These are phyloP conservation scores for Semotilus atromaculatus DNA, from an alignment of 2,797 vertebrate species.

Conservation along the genomic window DNA sequence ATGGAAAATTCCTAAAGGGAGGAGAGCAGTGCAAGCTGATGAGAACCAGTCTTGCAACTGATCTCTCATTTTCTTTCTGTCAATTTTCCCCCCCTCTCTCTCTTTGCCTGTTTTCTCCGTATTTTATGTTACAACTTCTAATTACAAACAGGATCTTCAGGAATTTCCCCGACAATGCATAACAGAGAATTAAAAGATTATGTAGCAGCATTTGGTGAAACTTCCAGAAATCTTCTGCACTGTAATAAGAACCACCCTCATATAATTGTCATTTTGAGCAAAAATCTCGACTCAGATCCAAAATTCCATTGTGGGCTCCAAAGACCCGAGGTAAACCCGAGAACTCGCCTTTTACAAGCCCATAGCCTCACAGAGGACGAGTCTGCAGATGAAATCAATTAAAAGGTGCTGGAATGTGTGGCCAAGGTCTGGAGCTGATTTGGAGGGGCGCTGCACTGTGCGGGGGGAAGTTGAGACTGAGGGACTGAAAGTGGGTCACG, in stretches of 20 bases:
- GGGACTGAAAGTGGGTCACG: slow-evolving; percentile 64
- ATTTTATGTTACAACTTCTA: slow-evolving; percentile 16
- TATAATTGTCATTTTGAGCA: slow-evolving; percentile 31
- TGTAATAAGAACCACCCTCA: slow-evolving; percentile 23
- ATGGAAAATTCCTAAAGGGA: slow-evolving; percentile 53
- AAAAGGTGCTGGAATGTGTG: slow-evolving; percentile 81
- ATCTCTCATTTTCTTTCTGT: slow-evolving; percentile 27
- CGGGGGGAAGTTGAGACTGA: slow-evolving; percentile 28
- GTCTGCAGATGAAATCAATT: slow-evolving; percentile 79
- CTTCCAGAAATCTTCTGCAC: neutral
- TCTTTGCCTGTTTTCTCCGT: slow-evolving; percentile 24
- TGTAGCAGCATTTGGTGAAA: neutral
- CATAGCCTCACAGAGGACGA: slow-evolving; percentile 64
- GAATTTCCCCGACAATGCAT: slow-evolving; percentile 3
- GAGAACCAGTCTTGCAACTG: slow-evolving; percentile 61
- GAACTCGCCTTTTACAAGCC: slow-evolving; percentile 62
- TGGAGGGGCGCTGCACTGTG: slow-evolving; percentile 64
- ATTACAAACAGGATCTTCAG: slow-evolving; percentile 34
- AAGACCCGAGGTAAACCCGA: slow-evolving; percentile 50
- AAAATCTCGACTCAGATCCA: slow-evolving; percentile 15
- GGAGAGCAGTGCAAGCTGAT: slow-evolving; percentile 59
- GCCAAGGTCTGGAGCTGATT: slow-evolving; percentile 78
- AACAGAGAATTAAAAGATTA: neutral
- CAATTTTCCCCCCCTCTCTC: slow-evolving; percentile 1
- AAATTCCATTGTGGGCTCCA: slow-evolving; percentile 57